Conservation (phyloP, 35 echinoderm and acorn worm species). For the Apostichopus californicus region DNA sequence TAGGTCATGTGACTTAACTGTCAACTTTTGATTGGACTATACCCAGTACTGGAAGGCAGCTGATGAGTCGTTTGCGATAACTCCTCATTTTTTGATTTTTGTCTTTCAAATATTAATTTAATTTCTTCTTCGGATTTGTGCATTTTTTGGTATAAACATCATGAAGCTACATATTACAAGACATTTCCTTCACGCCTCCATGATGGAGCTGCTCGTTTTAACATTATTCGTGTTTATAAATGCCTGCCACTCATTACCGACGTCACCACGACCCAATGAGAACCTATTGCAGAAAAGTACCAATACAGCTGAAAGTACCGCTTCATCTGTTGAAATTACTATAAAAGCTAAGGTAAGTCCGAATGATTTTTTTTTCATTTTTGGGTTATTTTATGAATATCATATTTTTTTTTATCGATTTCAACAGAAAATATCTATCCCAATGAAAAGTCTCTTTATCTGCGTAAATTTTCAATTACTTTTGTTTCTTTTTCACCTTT, state of each 20-base stretch:
- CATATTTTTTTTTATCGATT: too few relatives aligned
- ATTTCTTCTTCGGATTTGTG: slow-evolving; percentile 39
- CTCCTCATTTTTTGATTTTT: not conserved
- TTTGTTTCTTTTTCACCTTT: too few relatives aligned
- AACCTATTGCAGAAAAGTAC: not conserved
- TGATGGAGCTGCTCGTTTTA: not conserved
- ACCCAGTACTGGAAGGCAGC: slow-evolving; percentile 32
- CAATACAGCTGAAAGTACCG: not conserved
- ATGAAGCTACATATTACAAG: not conserved
- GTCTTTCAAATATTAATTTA: slow-evolving; percentile 7
- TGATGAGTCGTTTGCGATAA: not conserved
- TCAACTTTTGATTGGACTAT: slow-evolving; percentile 25
- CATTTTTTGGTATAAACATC: not conserved
- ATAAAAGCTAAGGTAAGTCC: slow-evolving; percentile 26
- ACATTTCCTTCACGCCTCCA: not conserved
- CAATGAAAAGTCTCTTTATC: too few relatives aligned
- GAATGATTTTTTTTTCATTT: not conserved
- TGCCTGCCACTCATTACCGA: not conserved
- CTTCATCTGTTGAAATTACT: not conserved
- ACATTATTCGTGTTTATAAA: not conserved
- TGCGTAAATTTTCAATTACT: too few relatives aligned
- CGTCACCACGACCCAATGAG: not conserved
- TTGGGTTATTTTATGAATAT: not conserved
- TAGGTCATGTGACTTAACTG: slow-evolving; percentile 30
- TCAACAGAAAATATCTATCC: too few relatives aligned